phyloP scores from a whole-genome alignment of 2,888 invertebrate species.

The Agrotis segetum region DNA sequence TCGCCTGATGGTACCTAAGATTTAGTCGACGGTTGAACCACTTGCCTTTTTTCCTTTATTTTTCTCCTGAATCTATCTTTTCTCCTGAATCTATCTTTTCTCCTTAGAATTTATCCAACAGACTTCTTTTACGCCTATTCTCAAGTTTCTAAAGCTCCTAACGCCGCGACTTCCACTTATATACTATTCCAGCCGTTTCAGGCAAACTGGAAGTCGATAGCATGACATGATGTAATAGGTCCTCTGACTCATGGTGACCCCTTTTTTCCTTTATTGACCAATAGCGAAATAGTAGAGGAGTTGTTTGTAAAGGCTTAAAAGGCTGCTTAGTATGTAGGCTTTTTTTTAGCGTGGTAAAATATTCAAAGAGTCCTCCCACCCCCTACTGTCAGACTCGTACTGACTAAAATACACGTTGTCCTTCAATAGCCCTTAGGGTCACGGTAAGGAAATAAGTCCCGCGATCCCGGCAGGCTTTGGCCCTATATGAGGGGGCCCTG shows the following conservation, averaged over 20 bases:
- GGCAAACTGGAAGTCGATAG: constrained; percentile 4
- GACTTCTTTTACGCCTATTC: not conserved
- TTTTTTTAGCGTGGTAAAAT: too few species aligned
- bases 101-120: not conserved
- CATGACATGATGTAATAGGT: constrained; percentile 35
- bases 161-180: not conserved
- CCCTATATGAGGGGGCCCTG: too few species aligned
- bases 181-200: constrained; percentile 17
- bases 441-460: too few species aligned
- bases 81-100: too few species aligned
- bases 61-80: not conserved
- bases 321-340: not conserved
- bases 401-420: too few species aligned
- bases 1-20: too few species aligned
- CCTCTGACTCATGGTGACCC: constrained; percentile 40
- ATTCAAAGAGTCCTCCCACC: too few species aligned
- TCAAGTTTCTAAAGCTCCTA: not conserved
- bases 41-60: too few species aligned
- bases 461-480: too few species aligned
- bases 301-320: not conserved
- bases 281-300: not conserved
- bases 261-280: constrained; percentile 14
- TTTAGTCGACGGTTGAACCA: too few species aligned
- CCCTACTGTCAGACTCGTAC: too few species aligned
- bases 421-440: too few species aligned